Percentiles rank a stretch among this genome's conserved stretches.
These are phyloP conservation scores for Hippolais icterina DNA, from an alignment of 2,113 vertebrate species.

Conservation along the genomic window DNA sequence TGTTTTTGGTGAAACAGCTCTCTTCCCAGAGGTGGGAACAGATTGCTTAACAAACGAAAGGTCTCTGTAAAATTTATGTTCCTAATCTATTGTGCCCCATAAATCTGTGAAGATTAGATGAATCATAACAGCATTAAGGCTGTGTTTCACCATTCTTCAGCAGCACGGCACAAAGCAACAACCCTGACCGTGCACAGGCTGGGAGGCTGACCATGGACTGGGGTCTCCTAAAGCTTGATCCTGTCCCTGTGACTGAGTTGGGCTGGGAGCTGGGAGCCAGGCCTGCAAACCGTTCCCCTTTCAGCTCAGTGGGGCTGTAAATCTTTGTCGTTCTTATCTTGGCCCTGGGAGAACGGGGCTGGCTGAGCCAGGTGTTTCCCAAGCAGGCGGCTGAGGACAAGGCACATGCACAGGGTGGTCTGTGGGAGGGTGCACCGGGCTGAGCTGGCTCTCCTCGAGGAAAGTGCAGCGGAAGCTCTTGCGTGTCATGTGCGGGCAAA, in stretches of 20 bases:
- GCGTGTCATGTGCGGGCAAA: not conserved
- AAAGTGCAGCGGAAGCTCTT: not conserved
- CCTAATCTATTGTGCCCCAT: not conserved
- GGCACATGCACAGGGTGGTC: not conserved
- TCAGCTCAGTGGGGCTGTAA: not conserved
- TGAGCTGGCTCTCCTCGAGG: not conserved
- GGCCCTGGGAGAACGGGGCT: fast-evolving
- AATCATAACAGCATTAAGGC: not conserved
- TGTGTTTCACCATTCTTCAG: not conserved
- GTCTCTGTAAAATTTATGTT: not conserved
- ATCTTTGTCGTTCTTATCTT: not conserved
- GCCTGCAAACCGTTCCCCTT: not conserved
- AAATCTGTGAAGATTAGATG: not conserved
- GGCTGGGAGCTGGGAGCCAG: not conserved
- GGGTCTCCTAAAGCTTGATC: not conserved
- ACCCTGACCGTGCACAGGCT: not conserved
- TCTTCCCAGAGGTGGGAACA: not conserved
- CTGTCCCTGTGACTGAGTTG: not conserved
- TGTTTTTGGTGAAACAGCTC: not conserved
- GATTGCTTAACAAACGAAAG: not conserved
- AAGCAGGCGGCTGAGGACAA: not conserved
- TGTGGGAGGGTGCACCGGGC: not conserved
- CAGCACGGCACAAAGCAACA: not conserved
- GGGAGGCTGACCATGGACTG: not conserved
- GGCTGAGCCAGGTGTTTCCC: not conserved